Conservation (phyloP, 23 tunicate genomes). For the Trididemnum clinides region DNA sequence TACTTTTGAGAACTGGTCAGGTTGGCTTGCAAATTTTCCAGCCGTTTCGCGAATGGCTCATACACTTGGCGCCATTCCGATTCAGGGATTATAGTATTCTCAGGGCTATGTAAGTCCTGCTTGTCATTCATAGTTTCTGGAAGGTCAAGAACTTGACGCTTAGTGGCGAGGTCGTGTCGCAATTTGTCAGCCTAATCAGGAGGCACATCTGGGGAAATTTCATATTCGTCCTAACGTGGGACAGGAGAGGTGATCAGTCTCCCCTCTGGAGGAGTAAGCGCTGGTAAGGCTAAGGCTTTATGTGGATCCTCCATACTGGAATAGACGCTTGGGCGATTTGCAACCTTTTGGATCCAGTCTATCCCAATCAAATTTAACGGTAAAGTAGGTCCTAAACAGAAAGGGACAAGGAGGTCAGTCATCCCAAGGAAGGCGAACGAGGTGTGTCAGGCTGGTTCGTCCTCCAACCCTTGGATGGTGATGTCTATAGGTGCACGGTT, state of each 20-base stretch:
- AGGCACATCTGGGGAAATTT: no score
- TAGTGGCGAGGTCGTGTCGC: no score
- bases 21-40: constrained; percentile 7
- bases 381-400: background rate
- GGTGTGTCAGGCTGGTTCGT: no score
- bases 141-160: no score
- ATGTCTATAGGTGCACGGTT: background rate
- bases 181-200: no score
- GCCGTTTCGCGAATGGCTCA: background rate
- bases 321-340: background rate
- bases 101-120: background rate
- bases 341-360: background rate
- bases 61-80: background rate
- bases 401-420: background rate
- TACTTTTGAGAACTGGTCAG: background rate
- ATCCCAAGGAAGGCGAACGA: background rate
- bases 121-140: no score
- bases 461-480: background rate
- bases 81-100: background rate
- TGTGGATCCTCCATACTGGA: background rate
- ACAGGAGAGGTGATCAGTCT: no score
- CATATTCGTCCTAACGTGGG: no score
- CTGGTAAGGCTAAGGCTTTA: no score
- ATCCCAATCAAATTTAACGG: background rate
- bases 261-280: no score